Evolutionary conservation across 2,888 invertebrate species (phyloP).

Genomic region (Drosophila sordidapex): DNA sequence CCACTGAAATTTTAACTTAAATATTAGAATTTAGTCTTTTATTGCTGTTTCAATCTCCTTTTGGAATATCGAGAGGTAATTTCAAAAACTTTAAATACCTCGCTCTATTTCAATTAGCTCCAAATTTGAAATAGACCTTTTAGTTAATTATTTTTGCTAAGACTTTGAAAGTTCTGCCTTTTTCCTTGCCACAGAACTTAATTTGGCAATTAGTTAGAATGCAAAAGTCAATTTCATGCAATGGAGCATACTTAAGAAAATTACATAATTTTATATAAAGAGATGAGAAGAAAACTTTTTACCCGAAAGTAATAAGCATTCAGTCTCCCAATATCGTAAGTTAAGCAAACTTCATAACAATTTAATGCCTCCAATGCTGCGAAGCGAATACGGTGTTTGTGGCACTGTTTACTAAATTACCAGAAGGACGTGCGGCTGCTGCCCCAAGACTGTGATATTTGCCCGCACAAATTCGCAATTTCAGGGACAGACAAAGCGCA

Average conservation of each 20-base stretch:
- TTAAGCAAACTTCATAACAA: constrained; percentile 1
- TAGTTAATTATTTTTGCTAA: not conserved
- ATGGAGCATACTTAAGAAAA: not conserved
- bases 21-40: not conserved
- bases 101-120: not conserved
- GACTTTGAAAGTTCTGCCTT: not conserved
- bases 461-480: constrained; percentile 12
- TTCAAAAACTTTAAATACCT: not conserved
- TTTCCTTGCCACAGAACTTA: not conserved
- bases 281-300: not conserved
- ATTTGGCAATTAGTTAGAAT: not conserved
- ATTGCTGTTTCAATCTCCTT: not conserved
- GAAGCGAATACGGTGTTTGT: constrained; percentile 2
- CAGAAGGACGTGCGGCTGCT: constrained; percentile 30
- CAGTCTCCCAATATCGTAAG: not conserved
- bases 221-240: not conserved
- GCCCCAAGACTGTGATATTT: constrained; percentile 3
- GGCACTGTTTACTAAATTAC: constrained; percentile 33
- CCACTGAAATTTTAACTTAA: not conserved
- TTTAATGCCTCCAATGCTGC: constrained; percentile 5
- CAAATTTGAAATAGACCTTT: not conserved
- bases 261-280: not conserved
- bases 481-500: constrained; percentile 34
- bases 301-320: not conserved
- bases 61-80: not conserved